Conservation (phyloP, 92 coral and sea anemone genomes). For the Bergia sp. region DNA sequence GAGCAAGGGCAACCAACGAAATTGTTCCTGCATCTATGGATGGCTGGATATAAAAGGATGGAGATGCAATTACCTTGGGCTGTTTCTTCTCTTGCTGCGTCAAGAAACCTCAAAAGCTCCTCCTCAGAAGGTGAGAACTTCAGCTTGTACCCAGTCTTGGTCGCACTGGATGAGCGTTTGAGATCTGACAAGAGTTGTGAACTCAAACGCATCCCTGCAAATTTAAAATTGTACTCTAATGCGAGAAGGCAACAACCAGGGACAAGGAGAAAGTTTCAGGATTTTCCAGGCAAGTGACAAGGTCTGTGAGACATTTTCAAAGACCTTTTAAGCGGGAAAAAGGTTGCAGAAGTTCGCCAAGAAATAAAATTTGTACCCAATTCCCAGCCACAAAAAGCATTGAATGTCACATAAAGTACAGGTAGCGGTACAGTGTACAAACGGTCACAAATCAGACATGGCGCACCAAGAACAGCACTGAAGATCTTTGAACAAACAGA, state of each 20-base stretch:
- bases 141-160: conserved; percentile 71
- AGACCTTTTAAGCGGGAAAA: no score
- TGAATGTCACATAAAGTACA: not conserved
- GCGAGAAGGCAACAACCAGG: not conserved
- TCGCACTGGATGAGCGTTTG: conserved; percentile 80
- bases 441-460: not conserved
- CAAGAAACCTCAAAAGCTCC: conserved; percentile 73
- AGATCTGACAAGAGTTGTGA: conserved; percentile 92
- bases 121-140: conserved; percentile 78
- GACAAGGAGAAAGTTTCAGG: not conserved
- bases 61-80: conserved; percentile 5
- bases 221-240: no score
- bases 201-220: conserved; percentile 83
- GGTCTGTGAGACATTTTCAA: not conserved
- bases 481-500: no score
- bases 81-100: conserved; percentile 39
- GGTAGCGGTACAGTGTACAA: no score
- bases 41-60: no score
- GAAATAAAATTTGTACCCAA: not conserved
- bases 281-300: not conserved
- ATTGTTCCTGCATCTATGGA: no score
- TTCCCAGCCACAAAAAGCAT: not conserved
- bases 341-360: not conserved
- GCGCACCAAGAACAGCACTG: not conserved
- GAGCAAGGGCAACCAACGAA: no score